Base-by-base conservation (phyloP, 2,888 invertebrate genomes). In the Colostygia pectinataria region DNA sequence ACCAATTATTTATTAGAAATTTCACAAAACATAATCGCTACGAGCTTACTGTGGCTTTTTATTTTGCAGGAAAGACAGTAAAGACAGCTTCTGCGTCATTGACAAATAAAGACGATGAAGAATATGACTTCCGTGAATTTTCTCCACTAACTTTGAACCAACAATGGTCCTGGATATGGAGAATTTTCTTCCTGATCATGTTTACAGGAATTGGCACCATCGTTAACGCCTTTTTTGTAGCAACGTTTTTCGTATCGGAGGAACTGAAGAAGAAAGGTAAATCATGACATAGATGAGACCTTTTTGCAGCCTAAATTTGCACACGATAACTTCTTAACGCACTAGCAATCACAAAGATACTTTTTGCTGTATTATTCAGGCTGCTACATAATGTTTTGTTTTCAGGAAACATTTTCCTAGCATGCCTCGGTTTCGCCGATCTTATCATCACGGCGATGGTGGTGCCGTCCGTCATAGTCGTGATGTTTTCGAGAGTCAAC, bases 371-470 rank as follows among this genome's bases (percentile, higher is more conserved):
- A n/a, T n/a, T n/a, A n/a, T n/a, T n/a, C n/a, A n/a, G n/a, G n/a
- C n/a, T n/a, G n/a, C n/a, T n/a, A n/a, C n/a, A 28, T 9, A 28
- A 28, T 6, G 6, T 14, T 8, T 53, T 41, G 9, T 38, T 36
- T 42, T 2, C 54, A 71, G 96, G 95, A 0, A 94, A 95, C 68
- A 93, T 95, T 9, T 96, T 94, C 71, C 92, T 95, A 87, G 95
- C 95, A 53, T 95, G 94, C 57, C 92, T 94, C 14, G 95, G 95
- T 0, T 65, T 95, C 41, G 92, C 95, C 0, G 96, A 96, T 67
- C 80, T 95, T 36, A 77, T 95, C 10, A 91, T 95, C 6, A 94
- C 95, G 0, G 92, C 93, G 0, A 71, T 92, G 7, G 93, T 95
- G 27, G 92, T 95, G 62, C 95, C 95, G 0, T 91, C 93, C 0